Percentiles rank a stretch among this genome's conserved stretches.
Evolutionary conservation across 2,797 vertebrate species (phyloP).

Genomic region (Epinephelus coioides): DNA sequence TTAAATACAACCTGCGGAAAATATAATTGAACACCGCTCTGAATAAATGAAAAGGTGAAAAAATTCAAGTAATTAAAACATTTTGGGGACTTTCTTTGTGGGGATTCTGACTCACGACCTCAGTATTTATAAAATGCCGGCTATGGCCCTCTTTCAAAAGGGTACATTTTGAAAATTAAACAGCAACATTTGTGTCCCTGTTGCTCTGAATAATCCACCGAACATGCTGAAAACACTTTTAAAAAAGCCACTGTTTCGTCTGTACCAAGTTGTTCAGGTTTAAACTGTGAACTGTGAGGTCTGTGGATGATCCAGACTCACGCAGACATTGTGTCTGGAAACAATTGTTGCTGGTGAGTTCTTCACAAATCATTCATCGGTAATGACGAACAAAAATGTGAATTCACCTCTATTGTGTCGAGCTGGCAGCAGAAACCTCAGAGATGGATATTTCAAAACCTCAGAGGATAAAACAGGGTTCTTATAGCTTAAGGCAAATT

Average conservation of each 20-base stretch:
- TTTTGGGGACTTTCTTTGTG: background rate
- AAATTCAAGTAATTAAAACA: slow-evolving; percentile 2
- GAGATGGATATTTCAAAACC: background rate
- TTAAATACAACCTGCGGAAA: slow-evolving; percentile 5
- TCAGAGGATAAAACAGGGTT: background rate
- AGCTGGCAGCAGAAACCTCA: background rate
- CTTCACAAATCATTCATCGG: background rate
- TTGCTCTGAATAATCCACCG: background rate
- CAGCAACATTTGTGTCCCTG: background rate
- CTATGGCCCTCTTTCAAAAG: background rate
- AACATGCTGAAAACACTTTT: too few species aligned
- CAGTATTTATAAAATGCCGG: background rate
- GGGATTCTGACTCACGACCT: background rate
- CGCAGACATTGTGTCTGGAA: background rate
- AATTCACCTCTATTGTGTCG: background rate
- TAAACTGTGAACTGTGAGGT: too few species aligned
- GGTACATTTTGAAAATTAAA: background rate
- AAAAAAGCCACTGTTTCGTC: background rate
- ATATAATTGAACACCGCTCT: background rate
- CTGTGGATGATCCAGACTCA: background rate
- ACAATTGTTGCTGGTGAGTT: background rate
- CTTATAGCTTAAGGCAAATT: too few species aligned
- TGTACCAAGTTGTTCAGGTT: background rate
- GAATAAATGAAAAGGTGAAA: background rate
- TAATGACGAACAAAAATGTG: background rate